These are phyloP conservation scores for Muscidifurax raptorellus DNA, from an alignment of 1,140 invertebrate species.

Conservation along the genomic window DNA sequence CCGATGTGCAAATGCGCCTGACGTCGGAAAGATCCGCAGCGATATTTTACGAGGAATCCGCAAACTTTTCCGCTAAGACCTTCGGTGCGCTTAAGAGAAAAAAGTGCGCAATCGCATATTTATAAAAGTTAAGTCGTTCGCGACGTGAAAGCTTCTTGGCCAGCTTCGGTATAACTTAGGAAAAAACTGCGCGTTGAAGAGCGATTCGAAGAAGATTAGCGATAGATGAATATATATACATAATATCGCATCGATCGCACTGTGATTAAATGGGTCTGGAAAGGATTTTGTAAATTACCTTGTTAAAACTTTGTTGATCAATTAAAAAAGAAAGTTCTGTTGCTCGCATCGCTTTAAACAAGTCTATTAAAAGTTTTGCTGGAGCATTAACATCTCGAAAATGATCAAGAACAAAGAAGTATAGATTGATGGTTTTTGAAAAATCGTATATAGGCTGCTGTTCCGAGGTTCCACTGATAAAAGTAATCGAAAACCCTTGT, in stretches of 20 bases:
- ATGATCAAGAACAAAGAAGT: background rate
- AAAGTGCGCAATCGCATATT: background rate
- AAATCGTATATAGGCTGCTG: background rate
- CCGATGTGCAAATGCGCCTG: background rate
- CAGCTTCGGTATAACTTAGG: background rate
- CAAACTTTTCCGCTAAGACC: background rate
- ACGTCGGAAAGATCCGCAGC: background rate
- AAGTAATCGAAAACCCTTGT: background rate
- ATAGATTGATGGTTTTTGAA: too few species aligned
- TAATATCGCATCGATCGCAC: background rate
- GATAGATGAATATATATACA: slow-evolving; percentile 1
- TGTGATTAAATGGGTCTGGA: background rate
- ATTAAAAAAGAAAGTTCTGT: too few species aligned
- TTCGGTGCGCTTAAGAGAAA: background rate
- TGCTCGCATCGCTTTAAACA: too few species aligned
- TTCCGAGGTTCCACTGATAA: background rate
- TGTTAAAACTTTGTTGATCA: background rate
- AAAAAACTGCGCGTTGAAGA: background rate
- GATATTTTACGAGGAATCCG: background rate
- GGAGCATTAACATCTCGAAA: background rate
- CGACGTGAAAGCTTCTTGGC: too few species aligned
- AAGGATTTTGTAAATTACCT: background rate
- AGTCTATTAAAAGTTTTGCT: background rate
- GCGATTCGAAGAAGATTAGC: background rate
- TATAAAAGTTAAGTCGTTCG: background rate